phyloP scores from a whole-genome alignment of 2,888 invertebrate genomes.

The Pteria penguin region DNA sequence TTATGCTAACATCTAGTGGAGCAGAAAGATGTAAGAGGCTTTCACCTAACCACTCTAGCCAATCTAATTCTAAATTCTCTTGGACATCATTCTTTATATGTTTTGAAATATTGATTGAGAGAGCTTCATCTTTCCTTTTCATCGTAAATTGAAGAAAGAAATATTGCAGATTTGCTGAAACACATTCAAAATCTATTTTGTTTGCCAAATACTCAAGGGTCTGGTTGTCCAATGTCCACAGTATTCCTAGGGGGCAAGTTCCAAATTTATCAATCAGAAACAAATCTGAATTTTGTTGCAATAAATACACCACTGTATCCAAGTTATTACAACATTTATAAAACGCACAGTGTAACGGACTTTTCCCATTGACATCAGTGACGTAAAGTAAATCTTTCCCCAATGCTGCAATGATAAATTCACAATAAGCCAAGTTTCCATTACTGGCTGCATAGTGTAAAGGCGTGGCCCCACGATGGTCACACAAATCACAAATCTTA shows the following conservation, averaged over 20 bases:
- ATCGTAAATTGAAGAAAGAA: slow-evolving; percentile 6
- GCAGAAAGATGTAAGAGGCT: slow-evolving; percentile 42
- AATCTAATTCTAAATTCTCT: too few species aligned
- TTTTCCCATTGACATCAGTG: slow-evolving; percentile 39
- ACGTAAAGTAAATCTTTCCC: slow-evolving; percentile 49
- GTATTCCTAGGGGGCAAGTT: slow-evolving; percentile 46
- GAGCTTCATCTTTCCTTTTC: background rate
- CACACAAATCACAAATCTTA: slow-evolving; percentile 29
- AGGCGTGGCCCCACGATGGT: slow-evolving; percentile 49
- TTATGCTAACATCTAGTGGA: slow-evolving; percentile 42
- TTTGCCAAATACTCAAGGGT: slow-evolving; percentile 39
- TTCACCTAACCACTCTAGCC: background rate
- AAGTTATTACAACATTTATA: slow-evolving; percentile 30
- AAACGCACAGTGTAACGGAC: slow-evolving; percentile 54
- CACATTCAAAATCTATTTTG: slow-evolving; percentile 40
- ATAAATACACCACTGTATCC: slow-evolving; percentile 47
- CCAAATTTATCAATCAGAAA: slow-evolving; percentile 43
- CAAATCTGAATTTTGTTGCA: slow-evolving; percentile 51
- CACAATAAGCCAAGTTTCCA: slow-evolving; percentile 49
- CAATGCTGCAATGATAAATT: slow-evolving; percentile 47
- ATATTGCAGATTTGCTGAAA: slow-evolving; percentile 36
- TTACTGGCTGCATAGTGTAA: slow-evolving; percentile 53
- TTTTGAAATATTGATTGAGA: background rate
- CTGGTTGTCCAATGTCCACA: slow-evolving; percentile 29
- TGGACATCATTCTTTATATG: background rate